Base-by-base conservation (phyloP, 2,888 invertebrate genomes). In the Rhagium mordax region DNA sequence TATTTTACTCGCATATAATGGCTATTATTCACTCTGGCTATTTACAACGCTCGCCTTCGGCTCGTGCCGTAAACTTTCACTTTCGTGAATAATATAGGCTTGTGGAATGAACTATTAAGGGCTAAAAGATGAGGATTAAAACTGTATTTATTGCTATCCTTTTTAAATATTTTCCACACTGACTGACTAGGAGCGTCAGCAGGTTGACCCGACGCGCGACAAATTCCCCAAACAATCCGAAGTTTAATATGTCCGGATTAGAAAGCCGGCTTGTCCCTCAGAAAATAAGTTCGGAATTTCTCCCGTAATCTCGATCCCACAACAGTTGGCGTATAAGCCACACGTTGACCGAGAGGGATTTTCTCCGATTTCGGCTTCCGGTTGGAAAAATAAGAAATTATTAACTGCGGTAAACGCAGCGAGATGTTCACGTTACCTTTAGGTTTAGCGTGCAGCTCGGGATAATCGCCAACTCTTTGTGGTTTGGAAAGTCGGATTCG, bases 171-270 rank as follows among this genome's bases (percentile, higher is more conserved):
- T n/a, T n/a, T n/a, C n/a, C n/a, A n/a, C n/a, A n/a, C n/a, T n/a
- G n/a, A n/a, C n/a, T n/a, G n/a, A n/a, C n/a, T n/a, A n/a, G n/a
- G n/a, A 33, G 41, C 1, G 5, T 15, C n/a, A n/a, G 41, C 3
- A 13, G 41, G 41, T n/a, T 41, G 10, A 57, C n/a, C 16, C 55
- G 16, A 8, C 55, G 27, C 3, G 55, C 27, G 55, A 57, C 27
- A 57, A 57, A 57, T 57, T 57, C 55, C 55, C 55, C 27, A 57
- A 57, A 57, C 55, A 57, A 57, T 57, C 55, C n/a, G 55, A 57
- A 57, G 55, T 57, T 57, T 57, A 24, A 24, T 24, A 57, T 27
- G 55, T 57, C 55, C 55, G 27, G 27, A 27, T 57, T 57, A 15
- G 27, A n/a, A 57, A 15, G 27, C 27, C 13, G 55, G 15, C 7